Evolutionary conservation across 2,888 invertebrate genomes (phyloP).

Genomic region (Sclerodermus sp.): DNA sequence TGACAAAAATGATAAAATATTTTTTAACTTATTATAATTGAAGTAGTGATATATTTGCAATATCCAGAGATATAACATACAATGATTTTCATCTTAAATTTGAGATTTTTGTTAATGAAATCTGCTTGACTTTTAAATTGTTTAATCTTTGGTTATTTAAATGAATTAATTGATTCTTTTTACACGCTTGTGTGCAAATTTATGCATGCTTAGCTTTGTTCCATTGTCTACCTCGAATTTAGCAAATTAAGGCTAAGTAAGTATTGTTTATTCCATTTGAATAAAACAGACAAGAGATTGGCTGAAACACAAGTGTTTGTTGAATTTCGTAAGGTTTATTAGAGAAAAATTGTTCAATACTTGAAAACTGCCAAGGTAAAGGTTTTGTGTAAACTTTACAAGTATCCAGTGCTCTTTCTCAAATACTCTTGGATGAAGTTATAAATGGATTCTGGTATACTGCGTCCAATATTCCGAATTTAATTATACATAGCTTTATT

Average conservation of each 20-base stretch:
- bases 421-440: constrained; percentile 38
- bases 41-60: no score
- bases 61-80: no score
- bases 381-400: constrained; percentile 16
- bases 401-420: constrained; percentile 45
- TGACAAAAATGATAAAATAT: no score
- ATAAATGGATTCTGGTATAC: constrained; percentile 47
- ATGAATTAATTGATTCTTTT: no score
- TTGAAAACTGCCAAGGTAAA: constrained; percentile 35
- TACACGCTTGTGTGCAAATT: no score
- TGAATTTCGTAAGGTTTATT: constrained; percentile 7
- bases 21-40: no score
- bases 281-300: no score
- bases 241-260: background rate
- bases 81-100: no score
- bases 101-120: no score
- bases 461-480: constrained; percentile 53
- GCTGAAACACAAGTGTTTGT: constrained; percentile 3
- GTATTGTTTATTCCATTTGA: background rate
- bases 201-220: background rate
- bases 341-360: constrained; percentile 18
- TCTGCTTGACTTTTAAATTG: no score
- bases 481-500: constrained; percentile 40
- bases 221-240: background rate
- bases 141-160: no score